phyloP scores from a whole-genome alignment of 2,113 vertebrate genomes.

The Osmerus eperlanus region DNA sequence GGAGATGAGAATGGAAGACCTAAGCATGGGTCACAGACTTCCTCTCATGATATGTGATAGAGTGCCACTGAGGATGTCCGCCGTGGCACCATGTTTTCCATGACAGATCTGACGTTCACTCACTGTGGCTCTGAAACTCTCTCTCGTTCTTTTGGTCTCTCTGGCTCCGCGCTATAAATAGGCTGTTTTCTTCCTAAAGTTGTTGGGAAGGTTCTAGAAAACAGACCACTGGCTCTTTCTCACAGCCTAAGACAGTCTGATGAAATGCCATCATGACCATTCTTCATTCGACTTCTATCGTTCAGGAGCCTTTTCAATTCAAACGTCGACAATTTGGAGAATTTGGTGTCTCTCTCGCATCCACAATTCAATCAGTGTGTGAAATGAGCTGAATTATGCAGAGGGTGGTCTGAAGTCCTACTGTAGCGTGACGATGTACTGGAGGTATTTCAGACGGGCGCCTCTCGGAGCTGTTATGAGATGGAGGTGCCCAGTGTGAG shows the following conservation, averaged over 20 bases:
- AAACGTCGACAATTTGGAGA: no score
- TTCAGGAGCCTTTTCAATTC: no score
- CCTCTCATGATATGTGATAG: slow-evolving; percentile 32
- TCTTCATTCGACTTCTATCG: no score
- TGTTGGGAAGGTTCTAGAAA: slow-evolving; percentile 17
- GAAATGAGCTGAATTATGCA: no score
- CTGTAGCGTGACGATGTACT: background rate
- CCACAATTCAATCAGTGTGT: no score
- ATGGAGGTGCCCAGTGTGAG: background rate
- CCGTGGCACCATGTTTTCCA: slow-evolving; percentile 56
- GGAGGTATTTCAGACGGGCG: background rate
- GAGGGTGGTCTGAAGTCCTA: no score
- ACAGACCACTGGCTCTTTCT: background rate
- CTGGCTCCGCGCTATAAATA: no score
- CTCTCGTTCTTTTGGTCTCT: slow-evolving; percentile 37
- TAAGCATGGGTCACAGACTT: slow-evolving; percentile 39
- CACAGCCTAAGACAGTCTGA: no score
- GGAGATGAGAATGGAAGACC: slow-evolving; percentile 38
- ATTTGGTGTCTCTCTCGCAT: no score
- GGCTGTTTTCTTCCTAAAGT: slow-evolving; percentile 33
- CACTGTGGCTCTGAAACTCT: slow-evolving; percentile 45
- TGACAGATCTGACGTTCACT: slow-evolving; percentile 49
- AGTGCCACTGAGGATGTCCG: slow-evolving; percentile 58
- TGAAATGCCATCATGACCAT: no score
- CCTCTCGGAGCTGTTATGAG: background rate